Conservation (phyloP, 2,797 vertebrate species). For the Liparis tanakae region DNA sequence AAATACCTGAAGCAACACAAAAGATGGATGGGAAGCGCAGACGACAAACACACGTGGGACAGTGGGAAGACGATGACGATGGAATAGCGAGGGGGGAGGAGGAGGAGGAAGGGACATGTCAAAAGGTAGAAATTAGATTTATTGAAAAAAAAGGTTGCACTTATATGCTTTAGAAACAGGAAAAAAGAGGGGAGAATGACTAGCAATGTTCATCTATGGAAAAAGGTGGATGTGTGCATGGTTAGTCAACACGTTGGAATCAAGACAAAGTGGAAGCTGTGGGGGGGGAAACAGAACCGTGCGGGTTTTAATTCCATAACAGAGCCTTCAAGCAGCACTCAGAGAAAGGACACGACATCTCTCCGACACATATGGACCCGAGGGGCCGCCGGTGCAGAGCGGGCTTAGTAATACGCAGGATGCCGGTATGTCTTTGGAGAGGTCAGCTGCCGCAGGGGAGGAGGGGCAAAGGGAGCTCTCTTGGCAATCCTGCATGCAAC, state of each 20-base stretch:
- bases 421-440: conserved; percentile 89
- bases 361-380: conserved; percentile 24
- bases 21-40: conserved; percentile 40
- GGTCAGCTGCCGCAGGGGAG: conserved; percentile 88
- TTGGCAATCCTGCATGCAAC: conserved; percentile 97
- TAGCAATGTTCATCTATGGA: conserved; percentile 12
- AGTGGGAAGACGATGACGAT: conserved; percentile 81
- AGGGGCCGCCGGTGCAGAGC: conserved; percentile 60
- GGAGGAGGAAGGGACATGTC: conserved; percentile 51
- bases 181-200: conserved; percentile 4
- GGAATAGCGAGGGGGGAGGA: conserved; percentile 81
- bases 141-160: conserved; percentile 36
- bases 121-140: conserved; percentile 76
- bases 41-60: conserved; percentile 55
- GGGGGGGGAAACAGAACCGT: conserved; percentile 3
- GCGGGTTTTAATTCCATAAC: conserved; percentile 15
- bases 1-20: conserved; percentile 92
- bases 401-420: conserved; percentile 86
- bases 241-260: conserved; percentile 1
- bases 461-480: conserved; percentile 87
- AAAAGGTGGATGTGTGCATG: conserved; percentile 1
- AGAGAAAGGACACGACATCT: conserved; percentile 4
- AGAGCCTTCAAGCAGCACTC: conserved; percentile 9
- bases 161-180: conserved; percentile 13
- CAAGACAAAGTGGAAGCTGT: conserved; percentile 8